Evolutionary conservation across 2,113 vertebrate species (phyloP).

Genomic region (Edolisoma coerulescens): DNA sequence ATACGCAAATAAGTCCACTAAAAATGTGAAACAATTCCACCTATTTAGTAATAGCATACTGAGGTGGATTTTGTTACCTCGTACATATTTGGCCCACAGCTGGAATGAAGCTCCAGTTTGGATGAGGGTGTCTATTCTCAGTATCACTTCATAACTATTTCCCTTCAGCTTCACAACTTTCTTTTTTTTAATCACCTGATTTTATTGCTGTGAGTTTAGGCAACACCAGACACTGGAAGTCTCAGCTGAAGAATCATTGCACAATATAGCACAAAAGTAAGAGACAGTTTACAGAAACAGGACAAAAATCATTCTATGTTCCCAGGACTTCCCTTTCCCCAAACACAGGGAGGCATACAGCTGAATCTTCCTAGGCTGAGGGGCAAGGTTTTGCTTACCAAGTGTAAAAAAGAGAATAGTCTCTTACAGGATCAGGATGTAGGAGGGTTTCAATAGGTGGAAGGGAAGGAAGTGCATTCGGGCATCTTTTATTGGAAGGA

Average conservation of each 20-base stretch:
- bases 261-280: neutral
- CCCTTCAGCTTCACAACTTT: neutral
- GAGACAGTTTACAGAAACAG: neutral
- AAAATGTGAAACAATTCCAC: neutral
- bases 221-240: neutral
- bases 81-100: neutral
- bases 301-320: neutral
- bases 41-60: neutral
- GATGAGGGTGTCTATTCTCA: neutral
- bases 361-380: neutral
- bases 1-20: neutral
- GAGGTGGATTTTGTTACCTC: neutral
- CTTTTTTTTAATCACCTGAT: neutral
- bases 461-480: neutral
- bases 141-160: neutral
- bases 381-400: neutral
- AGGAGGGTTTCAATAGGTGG: neutral
- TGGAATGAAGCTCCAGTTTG: neutral
- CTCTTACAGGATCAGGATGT: slow-evolving; percentile 13
- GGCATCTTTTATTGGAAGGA: neutral
- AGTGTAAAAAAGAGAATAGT: slow-evolving; percentile 3
- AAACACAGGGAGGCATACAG: neutral
- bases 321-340: neutral
- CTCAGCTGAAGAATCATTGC: neutral
- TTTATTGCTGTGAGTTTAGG: neutral